Evolutionary conservation across 2,113 vertebrate species (phyloP).

Genomic region (Anoplopoma fimbria): DNA sequence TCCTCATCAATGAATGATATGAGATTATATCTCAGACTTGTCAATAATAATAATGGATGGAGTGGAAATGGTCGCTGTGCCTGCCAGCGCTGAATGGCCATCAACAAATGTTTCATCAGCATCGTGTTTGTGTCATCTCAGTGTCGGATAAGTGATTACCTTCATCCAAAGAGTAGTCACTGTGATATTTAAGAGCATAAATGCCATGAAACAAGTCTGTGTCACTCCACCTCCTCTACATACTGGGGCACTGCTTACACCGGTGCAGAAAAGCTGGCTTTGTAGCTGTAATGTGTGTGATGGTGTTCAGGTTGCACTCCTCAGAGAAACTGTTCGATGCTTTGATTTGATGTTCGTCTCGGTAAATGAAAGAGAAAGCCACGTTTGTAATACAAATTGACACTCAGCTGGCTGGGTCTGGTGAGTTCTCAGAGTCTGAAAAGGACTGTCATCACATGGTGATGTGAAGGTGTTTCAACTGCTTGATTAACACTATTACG

Average conservation of each 20-base stretch:
- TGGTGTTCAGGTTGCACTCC: slow-evolving; percentile 15
- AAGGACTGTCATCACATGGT: background rate
- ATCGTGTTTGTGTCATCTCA: slow-evolving; percentile 19
- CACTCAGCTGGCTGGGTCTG: slow-evolving; percentile 29
- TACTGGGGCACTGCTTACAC: slow-evolving; percentile 30
- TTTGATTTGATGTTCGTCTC: slow-evolving; percentile 26
- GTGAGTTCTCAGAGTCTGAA: slow-evolving; percentile 5
- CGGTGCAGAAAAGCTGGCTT: slow-evolving; percentile 33
- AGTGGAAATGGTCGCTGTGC: background rate
- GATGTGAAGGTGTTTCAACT: too few relatives aligned
- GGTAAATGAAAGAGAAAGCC: background rate
- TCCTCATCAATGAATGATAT: background rate
- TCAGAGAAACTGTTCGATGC: background rate
- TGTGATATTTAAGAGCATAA: slow-evolving; percentile 6
- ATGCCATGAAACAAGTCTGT: background rate
- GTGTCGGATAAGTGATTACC: slow-evolving; percentile 51
- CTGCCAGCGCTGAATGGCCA: slow-evolving; percentile 47
- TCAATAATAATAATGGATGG: slow-evolving; percentile 20
- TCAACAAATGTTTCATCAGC: slow-evolving; percentile 64
- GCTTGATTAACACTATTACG: slow-evolving; percentile 20
- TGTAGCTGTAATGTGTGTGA: slow-evolving; percentile 13
- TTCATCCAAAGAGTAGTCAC: slow-evolving; percentile 71
- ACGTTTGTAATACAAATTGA: background rate
- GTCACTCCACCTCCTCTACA: slow-evolving; percentile 26
- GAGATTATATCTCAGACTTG: slow-evolving; percentile 30